Evolutionary conservation across 2,888 invertebrate species (phyloP).

Genomic region (Dryocosmus kuriphilus): DNA sequence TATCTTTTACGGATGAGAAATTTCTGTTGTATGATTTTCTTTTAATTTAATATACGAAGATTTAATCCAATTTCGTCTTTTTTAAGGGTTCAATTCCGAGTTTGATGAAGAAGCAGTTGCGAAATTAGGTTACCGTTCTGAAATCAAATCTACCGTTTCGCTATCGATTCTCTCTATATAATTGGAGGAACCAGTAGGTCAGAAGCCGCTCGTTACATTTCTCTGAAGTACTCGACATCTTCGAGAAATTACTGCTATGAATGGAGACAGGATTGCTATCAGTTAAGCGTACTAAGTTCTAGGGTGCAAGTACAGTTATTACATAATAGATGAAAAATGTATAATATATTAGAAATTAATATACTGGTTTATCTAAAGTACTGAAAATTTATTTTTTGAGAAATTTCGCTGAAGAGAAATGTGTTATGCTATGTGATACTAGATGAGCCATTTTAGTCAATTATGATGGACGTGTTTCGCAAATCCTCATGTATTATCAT

Average conservation of each 20-base stretch:
- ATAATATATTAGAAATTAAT: no score
- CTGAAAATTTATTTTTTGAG: background rate
- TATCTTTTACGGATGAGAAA: background rate
- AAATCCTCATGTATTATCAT: conserved; percentile 1
- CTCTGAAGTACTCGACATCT: conserved; percentile 11
- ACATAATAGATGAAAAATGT: background rate
- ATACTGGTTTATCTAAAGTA: no score
- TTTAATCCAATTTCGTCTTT: background rate
- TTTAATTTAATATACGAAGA: background rate
- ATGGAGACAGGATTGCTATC: conserved; percentile 5
- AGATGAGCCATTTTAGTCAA: background rate
- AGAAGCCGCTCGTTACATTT: conserved; percentile 18
- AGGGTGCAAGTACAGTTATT: background rate
- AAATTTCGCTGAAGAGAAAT: background rate
- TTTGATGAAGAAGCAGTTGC: conserved; percentile 1
- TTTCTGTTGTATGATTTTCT: background rate
- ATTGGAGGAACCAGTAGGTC: background rate
- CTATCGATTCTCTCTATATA: conserved; percentile 23
- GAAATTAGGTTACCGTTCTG: conserved; percentile 6
- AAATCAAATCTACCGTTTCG: conserved; percentile 11
- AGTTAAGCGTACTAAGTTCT: background rate
- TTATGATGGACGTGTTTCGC: background rate
- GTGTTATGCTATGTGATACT: background rate
- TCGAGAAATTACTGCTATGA: conserved; percentile 10
- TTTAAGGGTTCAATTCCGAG: background rate